Evolutionary conservation across 2,888 invertebrate species (phyloP).

Genomic region (Macrosoma leucophasiata): DNA sequence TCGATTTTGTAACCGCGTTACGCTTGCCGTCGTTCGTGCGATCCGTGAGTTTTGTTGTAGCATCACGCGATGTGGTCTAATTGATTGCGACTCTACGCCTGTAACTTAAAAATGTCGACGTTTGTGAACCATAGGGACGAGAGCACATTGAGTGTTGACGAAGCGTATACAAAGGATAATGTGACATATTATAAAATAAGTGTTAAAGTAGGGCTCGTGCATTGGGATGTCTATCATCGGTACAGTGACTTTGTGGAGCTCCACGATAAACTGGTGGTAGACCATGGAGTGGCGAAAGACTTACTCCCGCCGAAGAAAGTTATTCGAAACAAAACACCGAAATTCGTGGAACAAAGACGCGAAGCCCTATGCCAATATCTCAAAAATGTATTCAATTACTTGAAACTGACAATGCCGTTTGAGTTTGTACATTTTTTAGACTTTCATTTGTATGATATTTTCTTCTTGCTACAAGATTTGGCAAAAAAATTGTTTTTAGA

Average conservation of each 20-base stretch:
- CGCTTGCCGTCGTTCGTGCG: too few species aligned
- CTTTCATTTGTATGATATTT: slow-evolving; percentile 92
- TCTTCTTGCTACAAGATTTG: slow-evolving; percentile 88
- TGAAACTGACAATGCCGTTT: slow-evolving; percentile 87
- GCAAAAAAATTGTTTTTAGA: slow-evolving; percentile 85
- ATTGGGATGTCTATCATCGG: slow-evolving; percentile 90
- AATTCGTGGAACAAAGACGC: slow-evolving; percentile 86
- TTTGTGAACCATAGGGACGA: slow-evolving; percentile 81
- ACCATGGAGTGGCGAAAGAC: slow-evolving; percentile 77
- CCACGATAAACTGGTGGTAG: slow-evolving; percentile 82
- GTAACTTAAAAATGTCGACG: slow-evolving; percentile 82
- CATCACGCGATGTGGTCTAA: too few species aligned
- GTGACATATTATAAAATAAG: slow-evolving; percentile 84
- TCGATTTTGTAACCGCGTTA: too few species aligned
- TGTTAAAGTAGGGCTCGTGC: slow-evolving; percentile 80
- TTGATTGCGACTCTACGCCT: too few species aligned
- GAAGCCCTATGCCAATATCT: slow-evolving; percentile 88
- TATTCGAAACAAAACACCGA: slow-evolving; percentile 91
- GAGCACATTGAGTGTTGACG: slow-evolving; percentile 79
- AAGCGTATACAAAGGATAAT: slow-evolving; percentile 77
- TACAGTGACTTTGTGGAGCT: slow-evolving; percentile 94
- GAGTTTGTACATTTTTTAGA: slow-evolving; percentile 90
- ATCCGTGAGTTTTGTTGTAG: too few species aligned
- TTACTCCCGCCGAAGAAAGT: slow-evolving; percentile 95
- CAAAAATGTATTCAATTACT: slow-evolving; percentile 82